phyloP scores from a whole-genome alignment of 2,113 vertebrate genomes.

The Elephas maximus region DNA sequence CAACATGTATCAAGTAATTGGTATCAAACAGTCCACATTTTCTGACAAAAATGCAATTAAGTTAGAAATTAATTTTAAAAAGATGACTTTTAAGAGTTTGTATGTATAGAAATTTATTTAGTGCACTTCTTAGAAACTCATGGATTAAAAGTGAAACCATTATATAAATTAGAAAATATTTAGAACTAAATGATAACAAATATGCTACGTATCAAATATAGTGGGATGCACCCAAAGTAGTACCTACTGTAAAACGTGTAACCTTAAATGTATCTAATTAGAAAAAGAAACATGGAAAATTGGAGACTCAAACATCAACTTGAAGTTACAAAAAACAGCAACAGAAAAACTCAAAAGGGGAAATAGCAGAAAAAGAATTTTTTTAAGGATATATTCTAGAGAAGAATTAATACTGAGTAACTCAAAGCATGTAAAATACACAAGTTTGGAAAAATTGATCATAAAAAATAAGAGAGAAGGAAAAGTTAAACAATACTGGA shows the following conservation, averaged over 20 bases:
- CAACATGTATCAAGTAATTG: not conserved
- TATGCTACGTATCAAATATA: not conserved
- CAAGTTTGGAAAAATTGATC: not conserved
- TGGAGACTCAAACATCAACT: not conserved
- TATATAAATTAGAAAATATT: not conserved
- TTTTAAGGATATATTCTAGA: not conserved
- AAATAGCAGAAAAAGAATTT: not conserved
- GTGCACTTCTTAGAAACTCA: not conserved
- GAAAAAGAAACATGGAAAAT: not conserved
- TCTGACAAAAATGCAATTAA: not conserved
- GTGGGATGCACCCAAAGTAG: not conserved
- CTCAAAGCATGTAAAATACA: not conserved
- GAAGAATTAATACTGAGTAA: not conserved
- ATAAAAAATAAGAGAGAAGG: not conserved
- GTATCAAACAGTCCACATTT: not conserved
- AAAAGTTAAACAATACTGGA: not conserved
- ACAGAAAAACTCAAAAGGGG: not conserved
- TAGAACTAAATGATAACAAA: not conserved
- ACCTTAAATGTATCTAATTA: not conserved
- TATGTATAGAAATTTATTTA: not conserved
- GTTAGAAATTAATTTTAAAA: slow-evolving; percentile 11
- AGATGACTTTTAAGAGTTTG: not conserved
- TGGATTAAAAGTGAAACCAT: not conserved
- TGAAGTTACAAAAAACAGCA: not conserved
- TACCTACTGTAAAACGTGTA: not conserved